phyloP scores from a whole-genome alignment of 2,113 vertebrate genomes.

The Anarhynchus alexandrinus region DNA sequence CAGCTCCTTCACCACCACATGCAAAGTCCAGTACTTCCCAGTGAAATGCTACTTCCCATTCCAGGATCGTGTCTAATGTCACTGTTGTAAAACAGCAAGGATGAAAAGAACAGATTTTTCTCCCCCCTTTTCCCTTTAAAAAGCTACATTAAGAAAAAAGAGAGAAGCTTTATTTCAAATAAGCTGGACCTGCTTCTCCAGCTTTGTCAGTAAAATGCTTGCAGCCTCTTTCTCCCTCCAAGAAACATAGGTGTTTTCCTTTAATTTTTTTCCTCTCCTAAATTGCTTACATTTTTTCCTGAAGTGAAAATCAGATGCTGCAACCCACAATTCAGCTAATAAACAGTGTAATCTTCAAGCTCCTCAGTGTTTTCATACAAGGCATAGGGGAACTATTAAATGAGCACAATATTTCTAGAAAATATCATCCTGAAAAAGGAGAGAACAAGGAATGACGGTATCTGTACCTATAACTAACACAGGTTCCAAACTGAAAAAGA shows the following conservation, averaged over 20 bases:
- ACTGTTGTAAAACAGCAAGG: neutral
- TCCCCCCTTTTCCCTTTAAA: neutral
- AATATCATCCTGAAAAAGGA: neutral
- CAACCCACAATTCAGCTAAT: neutral
- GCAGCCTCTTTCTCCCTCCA: neutral
- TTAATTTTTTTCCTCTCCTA: neutral
- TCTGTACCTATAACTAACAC: neutral
- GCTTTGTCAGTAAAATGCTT: neutral
- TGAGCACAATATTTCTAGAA: neutral
- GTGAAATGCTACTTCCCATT: neutral
- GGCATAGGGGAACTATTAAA: neutral
- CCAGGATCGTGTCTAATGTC: neutral
- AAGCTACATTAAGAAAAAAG: neutral
- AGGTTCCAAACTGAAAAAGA: neutral
- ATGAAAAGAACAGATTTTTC: neutral
- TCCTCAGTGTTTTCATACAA: neutral
- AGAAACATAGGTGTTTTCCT: neutral
- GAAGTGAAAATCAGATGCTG: neutral
- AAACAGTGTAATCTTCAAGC: neutral
- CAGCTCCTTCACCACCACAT: neutral
- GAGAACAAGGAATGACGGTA: neutral
- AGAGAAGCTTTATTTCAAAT: neutral
- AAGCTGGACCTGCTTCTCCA: neutral
- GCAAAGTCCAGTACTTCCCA: neutral
- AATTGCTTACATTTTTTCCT: neutral